Percentiles rank a stretch among this genome's conserved stretches.
phyloP scores from a whole-genome alignment of 1,140 invertebrate genomes.

The Anastrepha ludens region DNA sequence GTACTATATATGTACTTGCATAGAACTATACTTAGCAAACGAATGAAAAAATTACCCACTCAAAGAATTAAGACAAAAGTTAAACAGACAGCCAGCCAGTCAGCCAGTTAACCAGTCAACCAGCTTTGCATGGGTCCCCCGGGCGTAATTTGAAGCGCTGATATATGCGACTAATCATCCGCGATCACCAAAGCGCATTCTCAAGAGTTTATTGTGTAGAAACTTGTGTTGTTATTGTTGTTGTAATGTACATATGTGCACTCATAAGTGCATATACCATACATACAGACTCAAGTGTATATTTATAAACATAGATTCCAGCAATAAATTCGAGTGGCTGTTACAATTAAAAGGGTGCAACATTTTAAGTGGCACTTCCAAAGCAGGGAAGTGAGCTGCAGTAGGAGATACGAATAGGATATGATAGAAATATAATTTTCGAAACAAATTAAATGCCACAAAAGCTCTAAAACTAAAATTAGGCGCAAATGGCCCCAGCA shows the following conservation, averaged over 20 bases:
- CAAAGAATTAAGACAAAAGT: conserved; percentile 26
- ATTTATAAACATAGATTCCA: neutral
- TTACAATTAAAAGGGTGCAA: conserved; percentile 34
- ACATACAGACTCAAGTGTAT: neutral
- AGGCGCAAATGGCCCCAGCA: neutral
- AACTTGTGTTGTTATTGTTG: conserved; percentile 7
- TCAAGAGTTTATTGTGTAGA: neutral
- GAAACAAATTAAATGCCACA: neutral
- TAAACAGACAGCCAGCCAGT: neutral
- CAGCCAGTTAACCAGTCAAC: neutral
- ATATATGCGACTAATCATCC: conserved; percentile 45
- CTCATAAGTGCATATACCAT: neutral
- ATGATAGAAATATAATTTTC: neutral
- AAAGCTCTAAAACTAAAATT: neutral
- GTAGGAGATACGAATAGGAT: conserved; percentile 40
- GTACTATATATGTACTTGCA: neutral
- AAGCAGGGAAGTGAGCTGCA: neutral
- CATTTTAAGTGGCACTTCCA: conserved; percentile 41
- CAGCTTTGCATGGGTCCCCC: conserved; percentile 37
- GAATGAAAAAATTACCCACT: conserved; percentile 37
- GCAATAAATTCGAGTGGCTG: conserved; percentile 15
- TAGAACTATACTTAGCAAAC: neutral
- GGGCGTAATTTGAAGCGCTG: conserved; percentile 42
- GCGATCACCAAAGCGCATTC: conserved; percentile 32
- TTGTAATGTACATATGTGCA: neutral